Evolutionary conservation across 2,888 invertebrate genomes (phyloP).

Genomic region (Rhyacophila evoluta): DNA sequence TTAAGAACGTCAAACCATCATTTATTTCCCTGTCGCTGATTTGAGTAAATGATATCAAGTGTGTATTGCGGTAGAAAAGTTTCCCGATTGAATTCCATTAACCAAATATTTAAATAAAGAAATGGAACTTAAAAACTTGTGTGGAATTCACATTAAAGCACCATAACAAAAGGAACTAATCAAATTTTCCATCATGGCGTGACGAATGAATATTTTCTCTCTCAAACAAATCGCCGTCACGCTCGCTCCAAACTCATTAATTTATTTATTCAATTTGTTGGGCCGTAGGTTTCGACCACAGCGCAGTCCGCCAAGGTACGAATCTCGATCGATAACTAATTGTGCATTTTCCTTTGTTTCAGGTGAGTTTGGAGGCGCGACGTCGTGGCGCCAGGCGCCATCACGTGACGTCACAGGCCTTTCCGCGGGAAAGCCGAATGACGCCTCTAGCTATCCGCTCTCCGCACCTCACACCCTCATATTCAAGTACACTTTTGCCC

Average conservation of each 20-base stretch:
- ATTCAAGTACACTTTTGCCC: neutral
- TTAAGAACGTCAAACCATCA: neutral
- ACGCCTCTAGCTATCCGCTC: neutral
- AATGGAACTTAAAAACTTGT: neutral
- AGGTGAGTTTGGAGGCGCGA: conserved; percentile 42
- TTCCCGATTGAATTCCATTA: neutral
- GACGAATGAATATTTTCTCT: conserved; percentile 24
- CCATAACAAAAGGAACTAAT: conserved; percentile 12
- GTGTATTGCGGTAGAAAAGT: neutral
- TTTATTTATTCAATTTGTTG: conserved; percentile 13
- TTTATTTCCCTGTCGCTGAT: neutral
- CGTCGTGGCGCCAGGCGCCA: conserved; percentile 42
- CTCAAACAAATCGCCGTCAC: conserved; percentile 11
- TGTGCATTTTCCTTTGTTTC: conserved; percentile 39
- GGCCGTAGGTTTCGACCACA: neutral
- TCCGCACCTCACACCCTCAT: neutral
- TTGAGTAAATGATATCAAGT: neutral
- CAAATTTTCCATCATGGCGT: conserved; percentile 24
- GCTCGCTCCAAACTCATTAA: conserved; percentile 11
- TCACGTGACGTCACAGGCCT: conserved; percentile 38
- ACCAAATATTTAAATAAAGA: neutral
- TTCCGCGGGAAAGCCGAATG: conserved; percentile 27
- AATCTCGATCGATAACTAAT: conserved; percentile 31
- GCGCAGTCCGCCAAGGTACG: neutral
- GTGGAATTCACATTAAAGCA: neutral